A percentile compares a stretch with the other conserved stretches of the same genome.
Evolutionary conservation across 1,140 invertebrate species (phyloP).

Genomic region (Drosophila bipectinata): DNA sequence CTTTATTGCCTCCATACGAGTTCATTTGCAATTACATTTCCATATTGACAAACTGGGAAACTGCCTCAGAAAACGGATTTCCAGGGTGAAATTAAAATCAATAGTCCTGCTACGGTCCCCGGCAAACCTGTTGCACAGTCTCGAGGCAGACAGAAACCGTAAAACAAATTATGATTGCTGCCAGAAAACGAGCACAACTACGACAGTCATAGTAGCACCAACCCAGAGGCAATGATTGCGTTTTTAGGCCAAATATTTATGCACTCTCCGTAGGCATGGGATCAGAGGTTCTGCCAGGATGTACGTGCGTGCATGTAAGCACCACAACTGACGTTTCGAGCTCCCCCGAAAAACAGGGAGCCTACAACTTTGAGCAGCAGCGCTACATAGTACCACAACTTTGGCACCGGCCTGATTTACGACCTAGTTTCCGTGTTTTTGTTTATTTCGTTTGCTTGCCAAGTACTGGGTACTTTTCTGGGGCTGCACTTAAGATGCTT

Average conservation of each 20-base stretch:
- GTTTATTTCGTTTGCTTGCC: constrained; percentile 52
- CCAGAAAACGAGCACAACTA: constrained; percentile 21
- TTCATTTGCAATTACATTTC: constrained; percentile 1
- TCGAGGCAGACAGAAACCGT: constrained; percentile 15
- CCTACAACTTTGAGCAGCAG: constrained; percentile 15
- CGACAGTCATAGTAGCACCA: constrained; percentile 17
- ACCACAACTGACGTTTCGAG: constrained; percentile 46
- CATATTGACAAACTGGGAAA: not conserved
- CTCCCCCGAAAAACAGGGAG: constrained; percentile 16
- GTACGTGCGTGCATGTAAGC: constrained; percentile 51
- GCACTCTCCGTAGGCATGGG: constrained; percentile 27
- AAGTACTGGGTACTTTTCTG: constrained; percentile 27
- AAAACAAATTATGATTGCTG: constrained; percentile 40
- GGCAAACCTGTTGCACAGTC: constrained; percentile 50
- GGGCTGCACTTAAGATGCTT: constrained; percentile 43
- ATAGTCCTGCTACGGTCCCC: constrained; percentile 11
- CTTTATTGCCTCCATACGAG: not conserved
- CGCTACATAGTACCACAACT: constrained; percentile 35
- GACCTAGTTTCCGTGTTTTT: constrained; percentile 63
- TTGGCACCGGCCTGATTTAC: constrained; percentile 65
- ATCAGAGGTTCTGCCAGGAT: constrained; percentile 6
- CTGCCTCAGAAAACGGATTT: constrained; percentile 6
- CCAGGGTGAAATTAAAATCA: constrained; percentile 35
- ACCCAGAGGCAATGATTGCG: constrained; percentile 36
- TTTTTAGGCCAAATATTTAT: constrained; percentile 67